A percentile compares a stretch with the other conserved stretches of the same genome.
Evolutionary conservation across 2,797 vertebrate genomes (phyloP).

Genomic region (Enteromius radiatus): DNA sequence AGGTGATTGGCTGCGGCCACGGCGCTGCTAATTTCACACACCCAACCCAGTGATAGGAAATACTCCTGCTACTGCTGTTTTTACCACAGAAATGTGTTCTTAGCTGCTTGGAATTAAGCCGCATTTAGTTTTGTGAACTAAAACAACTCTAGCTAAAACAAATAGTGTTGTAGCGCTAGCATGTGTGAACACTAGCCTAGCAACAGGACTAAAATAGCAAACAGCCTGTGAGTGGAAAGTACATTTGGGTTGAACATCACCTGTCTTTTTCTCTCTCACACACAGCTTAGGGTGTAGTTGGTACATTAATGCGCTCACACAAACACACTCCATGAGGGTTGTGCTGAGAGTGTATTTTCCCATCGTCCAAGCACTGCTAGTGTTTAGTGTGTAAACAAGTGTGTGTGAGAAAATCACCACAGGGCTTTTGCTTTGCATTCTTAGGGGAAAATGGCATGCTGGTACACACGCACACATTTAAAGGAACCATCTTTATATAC

Average conservation of each 20-base stretch:
- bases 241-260: constrained; percentile 41
- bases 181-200: neutral
- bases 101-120: neutral
- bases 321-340: constrained; percentile 64
- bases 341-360: constrained; percentile 73
- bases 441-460: constrained; percentile 57
- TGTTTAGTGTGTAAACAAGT: constrained; percentile 82
- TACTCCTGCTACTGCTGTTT: neutral
- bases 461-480: constrained; percentile 42
- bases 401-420: constrained; percentile 68
- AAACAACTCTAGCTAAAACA: neutral
- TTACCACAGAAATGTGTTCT: neutral
- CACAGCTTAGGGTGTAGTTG: constrained; percentile 33
- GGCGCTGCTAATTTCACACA: neutral
- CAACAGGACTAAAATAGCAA: constrained; percentile 46
- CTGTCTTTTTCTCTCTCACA: constrained; percentile 33
- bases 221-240: constrained; percentile 53
- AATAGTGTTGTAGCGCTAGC: neutral
- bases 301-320: constrained; percentile 62
- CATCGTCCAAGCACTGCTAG: constrained; percentile 62
- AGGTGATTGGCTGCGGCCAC: neutral
- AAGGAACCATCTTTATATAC: neutral
- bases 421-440: constrained; percentile 60
- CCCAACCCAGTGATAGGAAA: constrained; percentile 4
- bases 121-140: neutral